phyloP scores from a whole-genome alignment of 2,888 invertebrate species.

The Campoplex nolae region DNA sequence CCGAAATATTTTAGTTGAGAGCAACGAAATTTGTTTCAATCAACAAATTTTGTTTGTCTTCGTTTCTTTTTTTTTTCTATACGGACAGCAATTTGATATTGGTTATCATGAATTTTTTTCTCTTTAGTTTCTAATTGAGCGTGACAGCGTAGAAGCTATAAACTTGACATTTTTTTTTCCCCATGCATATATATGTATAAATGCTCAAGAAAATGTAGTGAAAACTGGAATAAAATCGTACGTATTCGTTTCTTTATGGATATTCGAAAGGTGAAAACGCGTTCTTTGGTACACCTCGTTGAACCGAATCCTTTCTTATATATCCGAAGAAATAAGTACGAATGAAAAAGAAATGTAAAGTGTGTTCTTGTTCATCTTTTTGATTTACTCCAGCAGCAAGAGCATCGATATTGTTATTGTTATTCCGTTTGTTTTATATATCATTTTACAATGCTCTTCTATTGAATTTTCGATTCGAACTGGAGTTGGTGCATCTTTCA shows the following conservation, averaged over 20 bases:
- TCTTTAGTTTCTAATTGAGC: background rate
- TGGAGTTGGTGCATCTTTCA: background rate
- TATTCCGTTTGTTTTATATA: background rate
- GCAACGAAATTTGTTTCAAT: too few species aligned
- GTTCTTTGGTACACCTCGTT: conserved; percentile 10
- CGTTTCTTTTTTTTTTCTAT: background rate
- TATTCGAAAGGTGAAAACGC: conserved; percentile 2
- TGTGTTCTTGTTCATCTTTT: background rate
- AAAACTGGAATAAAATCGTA: background rate
- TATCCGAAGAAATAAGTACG: background rate
- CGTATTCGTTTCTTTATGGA: background rate
- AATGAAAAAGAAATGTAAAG: conserved; percentile 4
- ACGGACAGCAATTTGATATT: too few species aligned
- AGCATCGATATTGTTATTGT: background rate
- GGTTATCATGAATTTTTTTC: background rate
- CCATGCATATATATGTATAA: too few species aligned
- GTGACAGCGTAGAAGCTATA: background rate
- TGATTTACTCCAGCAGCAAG: conserved; percentile 24
- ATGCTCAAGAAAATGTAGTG: background rate
- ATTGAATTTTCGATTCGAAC: background rate
- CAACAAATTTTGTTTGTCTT: too few species aligned
- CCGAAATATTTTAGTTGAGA: too few species aligned
- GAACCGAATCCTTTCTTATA: background rate
- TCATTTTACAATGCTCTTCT: background rate
- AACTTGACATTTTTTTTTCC: background rate